Conservation (phyloP, 2,888 invertebrate species). For the Spicauda simplicius region DNA sequence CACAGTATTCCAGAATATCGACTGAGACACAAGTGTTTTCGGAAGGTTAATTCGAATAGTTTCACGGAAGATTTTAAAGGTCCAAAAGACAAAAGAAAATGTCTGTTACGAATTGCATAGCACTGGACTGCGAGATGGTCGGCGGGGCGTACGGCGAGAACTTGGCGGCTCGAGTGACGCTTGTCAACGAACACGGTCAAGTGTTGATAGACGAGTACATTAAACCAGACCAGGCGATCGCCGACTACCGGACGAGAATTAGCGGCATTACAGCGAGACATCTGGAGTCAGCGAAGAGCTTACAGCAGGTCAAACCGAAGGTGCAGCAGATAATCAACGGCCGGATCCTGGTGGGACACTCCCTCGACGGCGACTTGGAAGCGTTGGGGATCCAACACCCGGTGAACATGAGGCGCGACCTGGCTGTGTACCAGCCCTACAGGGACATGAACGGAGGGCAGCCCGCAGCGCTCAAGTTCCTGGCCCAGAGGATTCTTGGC, state of each 20-base stretch:
- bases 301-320: neutral
- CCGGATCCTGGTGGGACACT: constrained; percentile 18
- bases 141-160: neutral
- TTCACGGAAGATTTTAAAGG: neutral
- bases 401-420: constrained; percentile 7
- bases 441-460: constrained; percentile 2
- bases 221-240: neutral
- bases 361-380: neutral
- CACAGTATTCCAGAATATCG: neutral
- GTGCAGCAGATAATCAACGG: neutral
- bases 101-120: neutral
- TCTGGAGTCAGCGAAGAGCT: neutral
- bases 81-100: neutral
- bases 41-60: neutral
- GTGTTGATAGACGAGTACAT: constrained; percentile 12
- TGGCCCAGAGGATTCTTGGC: neutral
- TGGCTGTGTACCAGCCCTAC: constrained; percentile 3
- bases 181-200: constrained; percentile 11
- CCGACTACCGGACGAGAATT: neutral
- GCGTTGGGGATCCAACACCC: neutral
- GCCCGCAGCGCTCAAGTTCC: constrained; percentile 6
- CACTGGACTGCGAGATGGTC: constrained; percentile 27
- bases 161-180: constrained; percentile 18
- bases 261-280: neutral
- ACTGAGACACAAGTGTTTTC: neutral